Evolutionary conservation across 2,888 invertebrate species (phyloP).

Genomic region (Acleris holmiana): DNA sequence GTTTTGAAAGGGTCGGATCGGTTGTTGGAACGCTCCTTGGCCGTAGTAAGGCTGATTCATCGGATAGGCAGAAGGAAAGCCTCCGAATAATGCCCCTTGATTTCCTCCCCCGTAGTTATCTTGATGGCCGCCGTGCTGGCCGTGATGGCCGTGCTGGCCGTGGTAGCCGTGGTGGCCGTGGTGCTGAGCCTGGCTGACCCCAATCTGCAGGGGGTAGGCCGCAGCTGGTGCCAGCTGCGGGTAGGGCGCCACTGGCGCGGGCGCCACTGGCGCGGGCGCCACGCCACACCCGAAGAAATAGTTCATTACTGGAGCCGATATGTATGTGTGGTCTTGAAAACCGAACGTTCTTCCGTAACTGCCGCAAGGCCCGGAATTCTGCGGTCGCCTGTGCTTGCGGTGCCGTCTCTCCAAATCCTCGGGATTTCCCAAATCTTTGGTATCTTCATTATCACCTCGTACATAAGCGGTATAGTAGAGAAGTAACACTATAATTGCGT

Average conservation of each 20-base stretch:
- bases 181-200: slow-evolving; percentile 45
- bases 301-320: slow-evolving; percentile 74
- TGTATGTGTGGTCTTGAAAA: slow-evolving; percentile 64
- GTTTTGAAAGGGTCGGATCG: slow-evolving; percentile 61
- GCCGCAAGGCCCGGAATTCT: slow-evolving; percentile 43
- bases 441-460: slow-evolving; percentile 33
- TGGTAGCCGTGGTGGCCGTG: slow-evolving; percentile 48
- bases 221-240: slow-evolving; percentile 43
- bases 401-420: slow-evolving; percentile 39
- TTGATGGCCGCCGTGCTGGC: slow-evolving; percentile 38
- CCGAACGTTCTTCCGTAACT: slow-evolving; percentile 62
- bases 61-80: slow-evolving; percentile 39
- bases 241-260: slow-evolving; percentile 41
- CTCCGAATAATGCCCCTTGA: slow-evolving; percentile 35
- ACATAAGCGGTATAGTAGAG: slow-evolving; percentile 27
- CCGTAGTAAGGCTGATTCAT: slow-evolving; percentile 42
- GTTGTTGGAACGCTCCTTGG: slow-evolving; percentile 25
- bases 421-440: slow-evolving; percentile 40
- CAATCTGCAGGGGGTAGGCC: slow-evolving; percentile 45
- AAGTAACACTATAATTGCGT: slow-evolving; percentile 8
- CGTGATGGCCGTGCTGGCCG: slow-evolving; percentile 34
- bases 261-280: slow-evolving; percentile 43
- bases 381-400: slow-evolving; percentile 46
- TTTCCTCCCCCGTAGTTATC: slow-evolving; percentile 30
- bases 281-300: slow-evolving; percentile 72